These are phyloP conservation scores for Drosophila stalkeri DNA, from an alignment of 2,888 invertebrate species.

Conservation along the genomic window DNA sequence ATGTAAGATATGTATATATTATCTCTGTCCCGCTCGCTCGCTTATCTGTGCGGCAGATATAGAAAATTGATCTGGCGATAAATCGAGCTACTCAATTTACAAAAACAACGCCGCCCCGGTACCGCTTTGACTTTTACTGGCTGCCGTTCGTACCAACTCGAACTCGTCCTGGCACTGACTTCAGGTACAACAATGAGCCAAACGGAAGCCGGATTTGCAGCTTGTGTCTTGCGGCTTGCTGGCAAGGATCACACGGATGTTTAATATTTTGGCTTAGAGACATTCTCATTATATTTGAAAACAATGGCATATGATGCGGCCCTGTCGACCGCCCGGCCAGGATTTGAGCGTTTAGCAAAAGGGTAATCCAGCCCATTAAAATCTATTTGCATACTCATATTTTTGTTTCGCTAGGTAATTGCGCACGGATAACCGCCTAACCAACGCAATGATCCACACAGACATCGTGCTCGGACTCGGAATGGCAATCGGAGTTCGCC, in stretches of 20 bases:
- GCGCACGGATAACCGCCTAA: constrained; percentile 81
- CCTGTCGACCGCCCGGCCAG: constrained; percentile 53
- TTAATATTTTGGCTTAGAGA: constrained; percentile 84
- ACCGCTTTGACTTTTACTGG: constrained; percentile 78
- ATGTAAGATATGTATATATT: constrained; percentile 1
- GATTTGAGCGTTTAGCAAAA: constrained; percentile 75
- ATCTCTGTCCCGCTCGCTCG: constrained; percentile 17
- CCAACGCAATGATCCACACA: constrained; percentile 69
- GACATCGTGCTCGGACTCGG: background rate
- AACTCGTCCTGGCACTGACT: constrained; percentile 50
- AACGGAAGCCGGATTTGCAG: constrained; percentile 76
- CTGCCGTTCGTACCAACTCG: constrained; percentile 23
- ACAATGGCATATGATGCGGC: constrained; percentile 55
- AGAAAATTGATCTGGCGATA: constrained; percentile 79
- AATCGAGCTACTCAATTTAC: constrained; percentile 76
- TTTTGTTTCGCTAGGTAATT: constrained; percentile 84
- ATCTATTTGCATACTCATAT: constrained; percentile 81
- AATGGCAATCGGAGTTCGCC: background rate
- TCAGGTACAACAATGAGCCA: constrained; percentile 63
- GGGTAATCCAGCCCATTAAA: constrained; percentile 83
- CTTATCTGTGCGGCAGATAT: constrained; percentile 76
- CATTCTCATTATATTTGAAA: constrained; percentile 82
- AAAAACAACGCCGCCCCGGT: constrained; percentile 63
- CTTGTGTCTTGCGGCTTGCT: constrained; percentile 36
- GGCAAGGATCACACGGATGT: constrained; percentile 71